Base-by-base conservation (phyloP, 2,113 vertebrate species). In the Pseudorhombus dupliciocellatus region DNA sequence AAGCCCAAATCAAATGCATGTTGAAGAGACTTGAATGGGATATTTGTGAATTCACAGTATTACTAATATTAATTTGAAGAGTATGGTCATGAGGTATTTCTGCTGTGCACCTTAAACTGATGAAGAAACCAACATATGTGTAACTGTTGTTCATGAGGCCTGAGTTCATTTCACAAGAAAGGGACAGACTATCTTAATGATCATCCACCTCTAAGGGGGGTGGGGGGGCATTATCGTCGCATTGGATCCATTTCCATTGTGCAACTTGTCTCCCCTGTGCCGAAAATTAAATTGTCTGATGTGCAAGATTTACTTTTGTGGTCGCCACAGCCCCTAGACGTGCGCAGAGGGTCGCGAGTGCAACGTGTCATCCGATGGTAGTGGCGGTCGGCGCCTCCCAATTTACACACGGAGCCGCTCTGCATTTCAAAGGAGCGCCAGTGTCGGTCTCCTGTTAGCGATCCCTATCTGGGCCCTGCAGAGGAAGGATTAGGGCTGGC, bases 221-320 rank as follows among this genome's bases (percentile, higher is more conserved):
- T 28, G 84, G 88, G 82, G 85, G 88, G 83, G 89, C 83, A 94
- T 95, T 94, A 94, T 92, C 93, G 94, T 94, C 89, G 94, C 91
- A 94, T 94, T 94, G 91, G 92, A 93, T 92, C 90, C 93, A 91
- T 90, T 30, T 28, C n/a, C 54, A 93, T 93, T 89, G 88, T 92
- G 90, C 46, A 80, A 80, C 89, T 90, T 80, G 72, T 93, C 91
- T 84, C 92, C 92, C 91, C 90, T 94, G 94, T 84, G 93, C 93
- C 87, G 93, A 92, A 94, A 95, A 95, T 94, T 89, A 95, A 94
- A 95, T 93, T 91, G 93, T 95, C 92, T 93, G 92, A 94, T 95
- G 94, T 94, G 92, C 84, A 88, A 94, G 93, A 93, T 94, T 94
- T 94, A 93, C 92, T 92, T 94, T 93, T 90, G 92, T 90, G 82